These are phyloP conservation scores for Nysson spinosus DNA, from an alignment of 2,888 invertebrate species.

Conservation along the genomic window DNA sequence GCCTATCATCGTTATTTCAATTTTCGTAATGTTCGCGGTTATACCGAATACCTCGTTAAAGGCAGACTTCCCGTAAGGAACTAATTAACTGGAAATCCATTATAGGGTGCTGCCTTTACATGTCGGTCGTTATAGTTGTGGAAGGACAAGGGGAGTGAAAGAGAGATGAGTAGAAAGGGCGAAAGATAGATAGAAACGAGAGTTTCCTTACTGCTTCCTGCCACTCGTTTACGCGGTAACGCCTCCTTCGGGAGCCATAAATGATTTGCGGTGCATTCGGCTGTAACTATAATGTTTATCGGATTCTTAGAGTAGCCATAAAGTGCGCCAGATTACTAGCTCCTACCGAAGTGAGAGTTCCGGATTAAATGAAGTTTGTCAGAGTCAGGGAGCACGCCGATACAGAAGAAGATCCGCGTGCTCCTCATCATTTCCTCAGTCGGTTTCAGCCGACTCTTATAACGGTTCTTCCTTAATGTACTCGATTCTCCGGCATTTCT, in stretches of 20 bases:
- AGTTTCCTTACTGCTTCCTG: conserved; percentile 64
- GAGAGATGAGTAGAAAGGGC: neutral
- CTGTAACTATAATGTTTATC: conserved; percentile 51
- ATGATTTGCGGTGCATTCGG: conserved; percentile 58
- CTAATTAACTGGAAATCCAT: conserved; percentile 67
- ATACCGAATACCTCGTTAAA: conserved; percentile 22
- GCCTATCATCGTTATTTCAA: conserved; percentile 8
- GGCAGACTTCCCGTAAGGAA: conserved; percentile 56
- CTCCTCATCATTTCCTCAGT: conserved; percentile 40
- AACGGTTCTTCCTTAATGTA: conserved; percentile 27
- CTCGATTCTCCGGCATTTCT: conserved; percentile 7
- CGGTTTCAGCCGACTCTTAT: conserved; percentile 10
- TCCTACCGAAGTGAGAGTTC: conserved; percentile 40
- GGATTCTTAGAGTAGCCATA: conserved; percentile 47
- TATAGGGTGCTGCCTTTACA: conserved; percentile 46
- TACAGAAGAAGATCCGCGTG: conserved; percentile 3
- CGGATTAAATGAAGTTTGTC: conserved; percentile 46
- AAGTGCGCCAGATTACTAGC: conserved; percentile 37
- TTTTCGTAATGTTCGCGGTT: conserved; percentile 7
- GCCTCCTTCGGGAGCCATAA: conserved; percentile 43
- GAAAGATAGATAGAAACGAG: conserved; percentile 37
- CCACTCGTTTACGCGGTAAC: conserved; percentile 61
- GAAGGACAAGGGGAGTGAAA: conserved; percentile 9
- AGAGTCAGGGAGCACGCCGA: conserved; percentile 1
- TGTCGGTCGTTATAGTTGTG: conserved; percentile 51